Percentiles rank a stretch among this genome's conserved stretches.
phyloP scores from a whole-genome alignment of 2,113 vertebrate genomes.

The Galemys pyrenaicus region DNA sequence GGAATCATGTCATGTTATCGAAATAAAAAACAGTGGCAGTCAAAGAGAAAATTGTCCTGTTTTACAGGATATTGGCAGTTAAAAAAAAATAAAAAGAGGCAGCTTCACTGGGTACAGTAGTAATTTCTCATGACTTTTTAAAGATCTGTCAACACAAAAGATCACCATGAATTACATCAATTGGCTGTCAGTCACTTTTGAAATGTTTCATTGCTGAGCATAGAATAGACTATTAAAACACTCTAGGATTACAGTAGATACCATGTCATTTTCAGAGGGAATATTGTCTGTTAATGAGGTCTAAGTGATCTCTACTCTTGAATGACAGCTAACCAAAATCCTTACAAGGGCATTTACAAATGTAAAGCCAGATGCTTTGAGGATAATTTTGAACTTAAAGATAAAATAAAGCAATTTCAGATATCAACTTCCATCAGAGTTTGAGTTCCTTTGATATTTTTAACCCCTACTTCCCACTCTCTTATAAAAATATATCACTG shows the following conservation, averaged over 20 bases:
- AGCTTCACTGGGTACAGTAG: conserved; percentile 67
- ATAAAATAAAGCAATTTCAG: conserved; percentile 47
- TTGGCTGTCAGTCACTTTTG: conserved; percentile 78
- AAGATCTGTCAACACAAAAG: conserved; percentile 76
- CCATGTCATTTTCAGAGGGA: conserved; percentile 74
- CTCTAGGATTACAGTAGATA: conserved; percentile 71
- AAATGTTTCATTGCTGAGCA: conserved; percentile 69
- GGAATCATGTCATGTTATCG: conserved; percentile 74
- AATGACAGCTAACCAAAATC: conserved; percentile 73
- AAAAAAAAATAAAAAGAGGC: conserved; percentile 59
- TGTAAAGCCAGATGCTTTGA: conserved; percentile 51
- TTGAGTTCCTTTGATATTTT: conserved; percentile 40
- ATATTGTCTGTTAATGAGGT: conserved; percentile 60
- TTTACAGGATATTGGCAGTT: conserved; percentile 75
- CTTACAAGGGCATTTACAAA: conserved; percentile 33
- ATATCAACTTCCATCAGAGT: conserved; percentile 55
- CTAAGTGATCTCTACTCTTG: conserved; percentile 33
- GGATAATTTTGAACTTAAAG: conserved; percentile 54
- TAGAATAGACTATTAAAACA: conserved; percentile 78
- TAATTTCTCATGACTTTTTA: conserved; percentile 82
- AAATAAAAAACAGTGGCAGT: conserved; percentile 77
- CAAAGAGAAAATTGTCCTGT: conserved; percentile 71
- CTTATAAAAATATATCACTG: conserved; percentile 28
- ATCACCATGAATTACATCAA: conserved; percentile 68
- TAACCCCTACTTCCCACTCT: conserved; percentile 39